Evolutionary conservation across 2,797 vertebrate species (phyloP), one percentile per base, ranked within the genome.

Genomic region (Artibeus jamaicensis): DNA sequence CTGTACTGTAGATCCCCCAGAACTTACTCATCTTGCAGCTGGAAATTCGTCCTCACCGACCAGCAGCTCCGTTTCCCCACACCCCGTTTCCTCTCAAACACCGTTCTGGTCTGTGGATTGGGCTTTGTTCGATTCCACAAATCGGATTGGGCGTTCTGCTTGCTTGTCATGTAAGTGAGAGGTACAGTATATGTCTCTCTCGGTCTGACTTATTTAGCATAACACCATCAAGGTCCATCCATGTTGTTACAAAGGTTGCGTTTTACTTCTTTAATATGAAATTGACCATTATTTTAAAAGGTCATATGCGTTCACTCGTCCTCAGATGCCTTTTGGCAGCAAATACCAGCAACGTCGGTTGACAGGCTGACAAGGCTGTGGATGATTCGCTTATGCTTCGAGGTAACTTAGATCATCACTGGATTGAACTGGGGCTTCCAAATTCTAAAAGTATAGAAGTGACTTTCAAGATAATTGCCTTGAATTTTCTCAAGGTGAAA

Each of bases 401-500:
- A 94, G 76, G 29, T 86, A 57, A 82, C 68, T 93, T 68, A 44
- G 37, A 96, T 88, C 62, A 73, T 90, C 95, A 39, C 59, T 71
- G 32, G 57, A 77, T 88, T 92, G 67, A 86, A 1, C 0, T 32
- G 85, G 55, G 44, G 11, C 12, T 86, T 94, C 32, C 71, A 91
- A 34, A 95, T 71, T 37, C 53, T 78, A n/a, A 79, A 11, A 96
- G 18, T 82, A 71, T 55, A 95, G 77, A 95, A 85, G 90, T 92
- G 71, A 95, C 79, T 97, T 97, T 77, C 70, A 79, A 70, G 29
- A 95, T 92, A 89, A 91, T 89, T 94, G 73, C 53, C 50, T 94
- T 94, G n/a, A 70, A 89, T 96, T 96, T 95, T 91, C 79, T 92
- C 68, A 94, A 96, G 84, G 84, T 95, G 76, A 97, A 93, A 95